Conservation (phyloP, 2,113 vertebrate species). For the Choloepus hoffmanni region DNA sequence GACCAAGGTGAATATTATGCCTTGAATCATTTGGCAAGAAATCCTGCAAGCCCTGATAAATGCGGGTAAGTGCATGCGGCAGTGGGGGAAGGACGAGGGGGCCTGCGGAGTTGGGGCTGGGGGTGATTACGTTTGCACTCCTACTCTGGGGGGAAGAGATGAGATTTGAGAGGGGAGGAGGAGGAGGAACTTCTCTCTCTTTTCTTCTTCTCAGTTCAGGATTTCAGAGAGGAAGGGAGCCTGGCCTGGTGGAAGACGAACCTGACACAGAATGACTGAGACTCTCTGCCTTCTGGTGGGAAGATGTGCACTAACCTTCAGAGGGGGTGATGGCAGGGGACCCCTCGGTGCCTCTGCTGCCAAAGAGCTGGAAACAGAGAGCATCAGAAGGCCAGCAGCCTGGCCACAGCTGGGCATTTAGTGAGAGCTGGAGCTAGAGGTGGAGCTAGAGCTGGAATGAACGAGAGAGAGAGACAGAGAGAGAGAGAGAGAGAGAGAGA, state of each 20-base stretch:
- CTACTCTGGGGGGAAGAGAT: background rate
- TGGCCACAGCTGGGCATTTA: background rate
- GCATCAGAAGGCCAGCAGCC: background rate
- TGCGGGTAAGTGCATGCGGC: background rate
- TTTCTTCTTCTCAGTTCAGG: background rate
- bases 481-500: no score
- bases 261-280: background rate
- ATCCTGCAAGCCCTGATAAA: background rate
- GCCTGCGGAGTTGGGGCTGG: rapidly evolving
- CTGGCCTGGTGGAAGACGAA: background rate
- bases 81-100: background rate
- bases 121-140: background rate
- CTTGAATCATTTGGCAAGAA: background rate
- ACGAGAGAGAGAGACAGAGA: no score
- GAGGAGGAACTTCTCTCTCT: background rate
- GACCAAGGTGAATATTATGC: background rate
- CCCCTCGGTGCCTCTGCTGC: background rate
- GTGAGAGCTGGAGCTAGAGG: background rate
- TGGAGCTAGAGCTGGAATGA: background rate
- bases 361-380: background rate
- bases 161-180: background rate
- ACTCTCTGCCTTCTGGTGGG: background rate
- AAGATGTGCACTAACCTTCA: background rate
- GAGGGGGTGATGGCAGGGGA: background rate
- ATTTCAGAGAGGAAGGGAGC: background rate